Conservation (phyloP, 2,797 vertebrate species). For the Hemibagrus guttatus region DNA sequence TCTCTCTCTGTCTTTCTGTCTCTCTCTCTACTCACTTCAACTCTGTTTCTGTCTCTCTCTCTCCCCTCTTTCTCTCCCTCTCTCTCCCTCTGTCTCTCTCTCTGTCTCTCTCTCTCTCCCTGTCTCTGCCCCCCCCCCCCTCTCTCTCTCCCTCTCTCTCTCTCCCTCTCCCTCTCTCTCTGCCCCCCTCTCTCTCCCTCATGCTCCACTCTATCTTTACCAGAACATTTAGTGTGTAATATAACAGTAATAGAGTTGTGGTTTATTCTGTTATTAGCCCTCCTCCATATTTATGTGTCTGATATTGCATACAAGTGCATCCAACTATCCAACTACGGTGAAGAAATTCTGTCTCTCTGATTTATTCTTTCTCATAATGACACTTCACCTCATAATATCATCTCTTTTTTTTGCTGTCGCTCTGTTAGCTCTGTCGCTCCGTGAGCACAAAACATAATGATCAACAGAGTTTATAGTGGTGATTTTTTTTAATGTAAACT, state of each 20-base stretch:
- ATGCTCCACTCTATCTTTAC: neutral
- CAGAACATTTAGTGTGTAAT: neutral
- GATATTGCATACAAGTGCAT: neutral
- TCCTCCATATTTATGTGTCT: neutral
- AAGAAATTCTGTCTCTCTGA: neutral
- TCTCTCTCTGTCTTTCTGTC: too few relatives aligned
- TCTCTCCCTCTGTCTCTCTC: neutral
- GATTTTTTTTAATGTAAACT: too few relatives aligned
- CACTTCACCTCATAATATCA: neutral
- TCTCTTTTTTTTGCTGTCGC: neutral
- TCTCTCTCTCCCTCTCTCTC: too few relatives aligned
- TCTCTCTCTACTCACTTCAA: too few relatives aligned
- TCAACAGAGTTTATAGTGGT: slow-evolving; percentile 26
- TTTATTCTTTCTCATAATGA: neutral
- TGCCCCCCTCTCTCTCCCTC: too few relatives aligned
- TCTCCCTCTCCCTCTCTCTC: too few relatives aligned
- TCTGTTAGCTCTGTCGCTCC: neutral
- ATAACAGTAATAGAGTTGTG: neutral
- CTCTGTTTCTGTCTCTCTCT: too few relatives aligned
- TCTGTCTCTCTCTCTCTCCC: too few relatives aligned
- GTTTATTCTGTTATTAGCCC: neutral
- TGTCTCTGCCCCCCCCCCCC: too few relatives aligned
- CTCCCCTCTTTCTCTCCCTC: too few relatives aligned
- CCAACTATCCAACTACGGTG: neutral
- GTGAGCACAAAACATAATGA: neutral